Percentiles rank a stretch among this genome's conserved stretches.
Conservation (phyloP, 2,888 invertebrate species). For the Apodemia zela region DNA sequence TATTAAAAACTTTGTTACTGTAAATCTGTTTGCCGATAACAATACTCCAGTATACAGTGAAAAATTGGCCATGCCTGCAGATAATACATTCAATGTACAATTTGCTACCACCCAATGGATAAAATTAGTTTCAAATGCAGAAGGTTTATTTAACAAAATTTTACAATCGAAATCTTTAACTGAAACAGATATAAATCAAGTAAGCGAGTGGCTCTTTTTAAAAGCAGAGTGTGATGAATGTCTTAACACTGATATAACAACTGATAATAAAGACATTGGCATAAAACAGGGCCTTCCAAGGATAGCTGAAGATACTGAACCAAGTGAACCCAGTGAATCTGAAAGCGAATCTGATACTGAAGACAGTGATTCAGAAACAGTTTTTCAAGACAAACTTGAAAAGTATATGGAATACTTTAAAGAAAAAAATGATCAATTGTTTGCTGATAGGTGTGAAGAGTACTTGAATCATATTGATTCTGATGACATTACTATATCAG, state of each 20-base stretch:
- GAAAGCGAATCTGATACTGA: slow-evolving; percentile 82
- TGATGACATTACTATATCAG: slow-evolving; percentile 74
- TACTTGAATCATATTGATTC: slow-evolving; percentile 77
- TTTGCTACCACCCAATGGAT: slow-evolving; percentile 92
- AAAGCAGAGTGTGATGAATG: slow-evolving; percentile 95
- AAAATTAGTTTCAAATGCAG: slow-evolving; percentile 90
- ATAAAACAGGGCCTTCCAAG: slow-evolving; percentile 70
- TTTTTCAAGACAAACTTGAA: slow-evolving; percentile 86
- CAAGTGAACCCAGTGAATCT: slow-evolving; percentile 81
- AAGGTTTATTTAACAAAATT: slow-evolving; percentile 89
- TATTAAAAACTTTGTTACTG: slow-evolving; percentile 85
- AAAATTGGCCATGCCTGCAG: slow-evolving; percentile 53
- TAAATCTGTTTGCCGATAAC: slow-evolving; percentile 85
- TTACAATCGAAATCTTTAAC: slow-evolving; percentile 85
- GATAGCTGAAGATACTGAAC: slow-evolving; percentile 78
- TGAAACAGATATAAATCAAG: slow-evolving; percentile 86
- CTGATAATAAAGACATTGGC: slow-evolving; percentile 63
- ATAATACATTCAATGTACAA: slow-evolving; percentile 84
- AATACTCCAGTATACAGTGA: slow-evolving; percentile 78
- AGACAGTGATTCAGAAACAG: slow-evolving; percentile 81
- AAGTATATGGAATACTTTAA: slow-evolving; percentile 86
- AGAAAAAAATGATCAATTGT: slow-evolving; percentile 84
- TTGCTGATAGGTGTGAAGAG: slow-evolving; percentile 81
- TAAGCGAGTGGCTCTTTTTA: slow-evolving; percentile 89
- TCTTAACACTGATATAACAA: slow-evolving; percentile 78